Conservation (phyloP, 2,113 vertebrate genomes). For the Paracanthobrama guichenoti region DNA sequence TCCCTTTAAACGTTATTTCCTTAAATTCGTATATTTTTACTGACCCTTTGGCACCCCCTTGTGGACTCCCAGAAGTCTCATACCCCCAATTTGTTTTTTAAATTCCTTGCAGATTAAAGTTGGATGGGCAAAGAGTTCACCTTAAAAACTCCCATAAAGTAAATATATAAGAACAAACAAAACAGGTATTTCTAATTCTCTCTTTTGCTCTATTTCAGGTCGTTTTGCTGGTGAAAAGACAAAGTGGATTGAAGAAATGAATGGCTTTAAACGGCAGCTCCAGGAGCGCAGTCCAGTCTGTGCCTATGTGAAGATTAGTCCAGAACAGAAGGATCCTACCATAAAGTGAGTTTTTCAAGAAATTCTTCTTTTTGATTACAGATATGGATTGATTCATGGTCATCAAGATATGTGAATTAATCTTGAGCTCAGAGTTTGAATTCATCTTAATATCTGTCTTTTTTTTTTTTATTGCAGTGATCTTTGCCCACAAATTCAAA, state of each 20-base stretch:
- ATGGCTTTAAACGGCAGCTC: not conserved
- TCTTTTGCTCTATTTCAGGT: conserved; percentile 43
- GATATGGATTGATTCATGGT: not conserved
- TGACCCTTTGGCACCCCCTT: too few relatives aligned
- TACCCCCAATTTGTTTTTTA: too few relatives aligned
- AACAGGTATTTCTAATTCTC: not conserved
- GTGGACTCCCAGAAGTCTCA: too few relatives aligned
- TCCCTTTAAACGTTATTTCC: too few relatives aligned
- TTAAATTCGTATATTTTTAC: too few relatives aligned
- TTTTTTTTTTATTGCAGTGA: not conserved
- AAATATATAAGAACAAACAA: too few relatives aligned
- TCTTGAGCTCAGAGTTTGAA: not conserved
- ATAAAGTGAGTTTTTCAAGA: conserved; percentile 51
- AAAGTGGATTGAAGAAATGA: conserved; percentile 43
- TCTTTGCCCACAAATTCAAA: not conserved
- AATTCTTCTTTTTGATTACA: not conserved
- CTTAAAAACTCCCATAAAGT: too few relatives aligned
- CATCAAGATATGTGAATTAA: not conserved
- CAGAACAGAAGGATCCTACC: not conserved
- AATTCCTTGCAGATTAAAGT: too few relatives aligned
- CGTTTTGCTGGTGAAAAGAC: conserved; percentile 27
- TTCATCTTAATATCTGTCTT: not conserved
- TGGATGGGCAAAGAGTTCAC: too few relatives aligned
- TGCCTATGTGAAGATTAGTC: not conserved
- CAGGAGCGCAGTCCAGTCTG: conserved; percentile 26